Percentiles rank a stretch among this genome's conserved stretches.
These are phyloP conservation scores for Temnothorax curvispinosus DNA, from an alignment of 1,140 invertebrate species.

Conservation along the genomic window DNA sequence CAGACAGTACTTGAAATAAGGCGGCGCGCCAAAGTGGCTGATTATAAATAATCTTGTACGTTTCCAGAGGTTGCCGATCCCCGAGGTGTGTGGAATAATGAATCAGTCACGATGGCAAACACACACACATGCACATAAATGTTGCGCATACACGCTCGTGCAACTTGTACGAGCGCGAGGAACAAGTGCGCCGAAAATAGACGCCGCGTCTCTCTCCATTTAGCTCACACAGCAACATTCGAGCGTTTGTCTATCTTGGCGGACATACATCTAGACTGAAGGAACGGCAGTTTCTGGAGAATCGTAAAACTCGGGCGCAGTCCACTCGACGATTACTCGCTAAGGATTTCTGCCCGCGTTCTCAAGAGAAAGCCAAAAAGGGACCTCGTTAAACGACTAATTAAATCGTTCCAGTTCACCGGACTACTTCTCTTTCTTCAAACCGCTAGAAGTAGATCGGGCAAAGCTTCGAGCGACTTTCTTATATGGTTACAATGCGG, in stretches of 20 bases:
- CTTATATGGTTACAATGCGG: neutral
- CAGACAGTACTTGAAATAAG: constrained; percentile 52
- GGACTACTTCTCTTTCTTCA: constrained; percentile 27
- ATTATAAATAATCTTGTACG: constrained; percentile 69
- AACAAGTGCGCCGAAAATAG: constrained; percentile 70
- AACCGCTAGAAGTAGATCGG: neutral
- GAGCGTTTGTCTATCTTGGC: constrained; percentile 46
- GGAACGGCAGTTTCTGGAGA: neutral
- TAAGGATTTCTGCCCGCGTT: constrained; percentile 22
- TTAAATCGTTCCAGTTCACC: constrained; percentile 64
- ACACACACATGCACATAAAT: constrained; percentile 14
- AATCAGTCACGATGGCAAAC: constrained; percentile 36
- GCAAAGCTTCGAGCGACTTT: constrained; percentile 24
- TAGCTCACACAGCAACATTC: constrained; percentile 8
- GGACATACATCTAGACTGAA: constrained; percentile 25
- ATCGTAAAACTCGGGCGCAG: constrained; percentile 19
- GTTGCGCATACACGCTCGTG: constrained; percentile 32
- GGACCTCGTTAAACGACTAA: constrained; percentile 25
- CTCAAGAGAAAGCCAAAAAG: constrained; percentile 9
- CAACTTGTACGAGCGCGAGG: constrained; percentile 57
- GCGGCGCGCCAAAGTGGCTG: constrained; percentile 69
- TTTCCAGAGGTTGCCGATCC: constrained; percentile 70
- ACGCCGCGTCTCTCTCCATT: constrained; percentile 37
- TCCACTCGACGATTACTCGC: neutral
- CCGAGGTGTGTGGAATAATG: constrained; percentile 11